Percentiles rank a stretch among this genome's conserved stretches.
These are phyloP conservation scores for Pipistrellus pipistrellus DNA, from an alignment of 2,797 vertebrate species.

Conservation along the genomic window DNA sequence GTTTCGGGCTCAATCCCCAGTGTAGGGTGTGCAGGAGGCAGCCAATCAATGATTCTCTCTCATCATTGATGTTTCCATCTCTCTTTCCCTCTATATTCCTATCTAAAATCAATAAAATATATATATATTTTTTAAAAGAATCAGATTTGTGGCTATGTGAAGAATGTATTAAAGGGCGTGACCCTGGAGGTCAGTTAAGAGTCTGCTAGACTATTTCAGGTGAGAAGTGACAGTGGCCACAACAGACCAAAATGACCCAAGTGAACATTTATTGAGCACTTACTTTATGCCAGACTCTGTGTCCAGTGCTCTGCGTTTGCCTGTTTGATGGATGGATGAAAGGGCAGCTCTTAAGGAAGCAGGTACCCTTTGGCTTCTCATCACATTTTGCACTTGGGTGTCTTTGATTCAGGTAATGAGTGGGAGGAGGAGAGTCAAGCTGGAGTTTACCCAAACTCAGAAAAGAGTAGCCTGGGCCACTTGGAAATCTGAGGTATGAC, in stretches of 20 bases:
- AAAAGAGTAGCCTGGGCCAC: constrained; percentile 54
- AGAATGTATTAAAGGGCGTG: background rate
- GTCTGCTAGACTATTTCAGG: background rate
- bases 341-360: background rate
- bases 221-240: background rate
- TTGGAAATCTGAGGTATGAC: constrained; percentile 70
- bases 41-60: too few relatives aligned
- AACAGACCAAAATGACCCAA: background rate
- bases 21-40: too few relatives aligned
- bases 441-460: constrained; percentile 55
- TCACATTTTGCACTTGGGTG: constrained; percentile 13
- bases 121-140: too few relatives aligned
- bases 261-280: background rate
- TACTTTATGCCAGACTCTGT: background rate
- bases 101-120: too few relatives aligned
- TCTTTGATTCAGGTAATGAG: constrained; percentile 70
- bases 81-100: too few relatives aligned
- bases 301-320: background rate
- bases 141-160: background rate
- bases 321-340: background rate
- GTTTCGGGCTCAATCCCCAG: too few relatives aligned
- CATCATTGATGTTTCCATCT: too few relatives aligned
- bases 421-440: constrained; percentile 66
- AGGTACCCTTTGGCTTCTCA: background rate
- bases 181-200: background rate